Conservation (phyloP, 2,113 vertebrate species). For the Irena cyanogastra region DNA sequence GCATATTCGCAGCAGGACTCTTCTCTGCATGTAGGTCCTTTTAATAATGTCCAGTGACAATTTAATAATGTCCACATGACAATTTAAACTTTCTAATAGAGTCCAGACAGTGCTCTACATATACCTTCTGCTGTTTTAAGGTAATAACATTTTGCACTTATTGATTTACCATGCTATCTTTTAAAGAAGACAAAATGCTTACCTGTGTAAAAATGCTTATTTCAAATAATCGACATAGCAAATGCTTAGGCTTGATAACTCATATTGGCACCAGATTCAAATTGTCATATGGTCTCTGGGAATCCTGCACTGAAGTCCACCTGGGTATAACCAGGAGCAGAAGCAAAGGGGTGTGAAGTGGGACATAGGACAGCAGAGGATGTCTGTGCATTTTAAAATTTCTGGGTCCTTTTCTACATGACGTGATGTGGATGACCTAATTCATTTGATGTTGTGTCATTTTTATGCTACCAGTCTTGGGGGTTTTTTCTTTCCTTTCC, state of each 20-base stretch:
- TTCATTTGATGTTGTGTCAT: neutral
- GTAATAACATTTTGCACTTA: neutral
- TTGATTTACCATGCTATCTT: neutral
- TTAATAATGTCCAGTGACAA: neutral
- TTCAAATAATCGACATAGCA: neutral
- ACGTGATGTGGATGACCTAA: neutral
- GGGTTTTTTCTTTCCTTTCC: accelerated
- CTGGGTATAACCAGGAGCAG: neutral
- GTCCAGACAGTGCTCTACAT: neutral
- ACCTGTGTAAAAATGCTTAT: neutral
- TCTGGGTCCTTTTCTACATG: neutral
- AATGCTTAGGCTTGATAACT: neutral
- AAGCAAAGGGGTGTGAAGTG: neutral
- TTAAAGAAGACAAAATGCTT: neutral
- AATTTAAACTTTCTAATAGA: neutral
- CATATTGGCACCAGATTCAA: neutral
- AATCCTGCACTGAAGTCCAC: neutral
- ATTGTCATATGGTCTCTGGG: neutral
- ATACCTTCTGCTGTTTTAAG: neutral
- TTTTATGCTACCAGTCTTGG: neutral
- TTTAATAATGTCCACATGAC: neutral
- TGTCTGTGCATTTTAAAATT: neutral
- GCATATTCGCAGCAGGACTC: neutral
- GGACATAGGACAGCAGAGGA: neutral
- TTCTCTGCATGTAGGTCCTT: neutral